Evolutionary conservation across 2,797 vertebrate species (phyloP).

Genomic region (Pseudochromis fuscus): DNA sequence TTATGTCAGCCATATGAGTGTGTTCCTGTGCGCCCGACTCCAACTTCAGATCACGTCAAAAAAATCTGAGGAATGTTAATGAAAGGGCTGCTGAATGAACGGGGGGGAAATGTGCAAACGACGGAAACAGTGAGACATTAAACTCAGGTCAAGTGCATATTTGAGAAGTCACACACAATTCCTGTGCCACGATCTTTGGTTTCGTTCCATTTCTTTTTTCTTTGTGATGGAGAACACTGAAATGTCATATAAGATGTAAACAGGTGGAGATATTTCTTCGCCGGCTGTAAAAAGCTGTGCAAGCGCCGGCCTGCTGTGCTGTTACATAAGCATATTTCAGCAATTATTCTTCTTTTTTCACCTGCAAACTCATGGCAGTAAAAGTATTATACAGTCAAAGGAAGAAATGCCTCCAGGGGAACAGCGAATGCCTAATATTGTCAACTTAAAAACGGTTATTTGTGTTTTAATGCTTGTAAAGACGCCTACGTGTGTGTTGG

Average conservation of each 20-base stretch:
- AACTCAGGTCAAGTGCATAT: conserved; percentile 46
- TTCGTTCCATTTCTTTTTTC: not conserved
- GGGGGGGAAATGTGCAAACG: conserved; percentile 30
- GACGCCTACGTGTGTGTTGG: not conserved
- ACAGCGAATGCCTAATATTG: conserved; percentile 21
- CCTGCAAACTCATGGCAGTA: not conserved
- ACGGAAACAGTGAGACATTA: conserved; percentile 41
- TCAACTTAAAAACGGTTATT: conserved; percentile 13
- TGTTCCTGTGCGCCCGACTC: conserved; percentile 40
- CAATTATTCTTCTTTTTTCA: conserved; percentile 15
- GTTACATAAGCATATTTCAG: conserved; percentile 22
- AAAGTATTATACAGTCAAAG: conserved; percentile 2
- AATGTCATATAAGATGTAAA: conserved; percentile 19
- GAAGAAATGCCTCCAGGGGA: not conserved
- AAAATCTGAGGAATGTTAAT: conserved; percentile 70
- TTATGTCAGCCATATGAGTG: conserved; percentile 51
- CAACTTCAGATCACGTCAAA: conserved; percentile 44
- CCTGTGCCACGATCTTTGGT: not conserved
- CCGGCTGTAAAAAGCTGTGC: not conserved
- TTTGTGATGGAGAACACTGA: not conserved
- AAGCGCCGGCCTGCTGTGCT: conserved; percentile 19
- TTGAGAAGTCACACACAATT: conserved; percentile 31
- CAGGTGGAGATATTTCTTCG: not conserved
- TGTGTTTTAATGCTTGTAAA: not conserved
- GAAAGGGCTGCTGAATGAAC: conserved; percentile 50